Conservation (phyloP, 2,797 vertebrate species). For the Phrynocephalus forsythii region DNA sequence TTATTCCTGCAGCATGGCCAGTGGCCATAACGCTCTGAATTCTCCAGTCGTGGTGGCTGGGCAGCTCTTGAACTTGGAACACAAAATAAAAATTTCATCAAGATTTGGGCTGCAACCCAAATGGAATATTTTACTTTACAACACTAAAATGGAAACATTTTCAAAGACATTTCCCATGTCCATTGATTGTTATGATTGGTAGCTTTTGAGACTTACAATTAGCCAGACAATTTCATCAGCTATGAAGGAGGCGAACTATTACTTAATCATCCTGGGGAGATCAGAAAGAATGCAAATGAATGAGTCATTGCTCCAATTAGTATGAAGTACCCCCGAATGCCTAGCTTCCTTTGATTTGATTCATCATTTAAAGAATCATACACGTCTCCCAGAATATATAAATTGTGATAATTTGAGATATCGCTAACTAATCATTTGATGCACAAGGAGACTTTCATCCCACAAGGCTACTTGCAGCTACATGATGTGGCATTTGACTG, state of each 20-base stretch:
- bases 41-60: no score
- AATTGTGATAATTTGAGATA: constrained; percentile 21
- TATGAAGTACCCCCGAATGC: constrained; percentile 53
- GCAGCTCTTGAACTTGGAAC: no score
- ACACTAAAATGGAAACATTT: neutral
- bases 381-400: constrained; percentile 54
- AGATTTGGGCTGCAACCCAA: neutral
- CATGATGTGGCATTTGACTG: neutral
- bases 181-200: neutral
- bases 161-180: neutral
- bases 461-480: neutral
- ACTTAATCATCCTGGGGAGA: constrained; percentile 45
- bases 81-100: no score
- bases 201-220: constrained; percentile 5
- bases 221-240: constrained; percentile 25
- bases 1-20: no score
- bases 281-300: constrained; percentile 53
- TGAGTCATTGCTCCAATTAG: constrained; percentile 67
- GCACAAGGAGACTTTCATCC: constrained; percentile 27
- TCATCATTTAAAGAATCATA: constrained; percentile 45
- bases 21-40: no score
- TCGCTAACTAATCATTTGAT: constrained; percentile 30
- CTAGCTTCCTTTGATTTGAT: constrained; percentile 54
- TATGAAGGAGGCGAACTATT: constrained; percentile 45
- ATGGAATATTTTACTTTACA: neutral